Conservation (phyloP, 2,888 invertebrate species). For the Calameuta filiformis region DNA sequence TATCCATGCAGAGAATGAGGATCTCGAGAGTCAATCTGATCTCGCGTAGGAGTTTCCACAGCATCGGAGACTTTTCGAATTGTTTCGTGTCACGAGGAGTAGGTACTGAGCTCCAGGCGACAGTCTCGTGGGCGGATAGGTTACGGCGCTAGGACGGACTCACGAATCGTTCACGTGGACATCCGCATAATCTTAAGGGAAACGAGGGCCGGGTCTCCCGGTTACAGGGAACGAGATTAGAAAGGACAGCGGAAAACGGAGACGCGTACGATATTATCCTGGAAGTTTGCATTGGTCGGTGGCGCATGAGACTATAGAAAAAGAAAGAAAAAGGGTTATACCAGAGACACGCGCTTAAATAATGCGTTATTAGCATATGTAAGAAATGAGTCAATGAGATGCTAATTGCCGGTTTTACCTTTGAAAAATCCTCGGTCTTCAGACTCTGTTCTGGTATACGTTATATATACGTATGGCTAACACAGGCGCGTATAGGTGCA, state of each 20-base stretch:
- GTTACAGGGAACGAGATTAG: conserved; percentile 9
- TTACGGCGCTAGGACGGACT: background rate
- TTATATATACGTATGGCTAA: background rate
- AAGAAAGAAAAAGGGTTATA: background rate
- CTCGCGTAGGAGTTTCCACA: background rate
- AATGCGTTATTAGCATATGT: conserved; percentile 58
- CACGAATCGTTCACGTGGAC: conserved; percentile 11
- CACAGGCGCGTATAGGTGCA: background rate
- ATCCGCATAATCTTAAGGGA: conserved; percentile 37
- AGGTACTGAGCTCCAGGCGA: background rate
- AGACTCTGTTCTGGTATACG: conserved; percentile 29
- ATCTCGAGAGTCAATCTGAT: background rate
- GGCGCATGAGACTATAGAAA: conserved; percentile 14
- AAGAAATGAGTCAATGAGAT: conserved; percentile 62
- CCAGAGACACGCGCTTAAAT: conserved; percentile 43
- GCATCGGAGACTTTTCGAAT: background rate
- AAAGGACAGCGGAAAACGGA: conserved; percentile 4
- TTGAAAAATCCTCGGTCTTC: conserved; percentile 43
- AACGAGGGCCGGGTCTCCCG: conserved; percentile 28
- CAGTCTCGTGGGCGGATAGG: background rate
- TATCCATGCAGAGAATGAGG: background rate
- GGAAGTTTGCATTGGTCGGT: background rate
- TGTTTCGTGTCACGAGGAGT: background rate
- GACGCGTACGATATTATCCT: background rate
- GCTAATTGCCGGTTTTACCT: conserved; percentile 59